Evolutionary conservation across 2,113 vertebrate genomes (phyloP).

Genomic region (Eulacestoma nigropectus): DNA sequence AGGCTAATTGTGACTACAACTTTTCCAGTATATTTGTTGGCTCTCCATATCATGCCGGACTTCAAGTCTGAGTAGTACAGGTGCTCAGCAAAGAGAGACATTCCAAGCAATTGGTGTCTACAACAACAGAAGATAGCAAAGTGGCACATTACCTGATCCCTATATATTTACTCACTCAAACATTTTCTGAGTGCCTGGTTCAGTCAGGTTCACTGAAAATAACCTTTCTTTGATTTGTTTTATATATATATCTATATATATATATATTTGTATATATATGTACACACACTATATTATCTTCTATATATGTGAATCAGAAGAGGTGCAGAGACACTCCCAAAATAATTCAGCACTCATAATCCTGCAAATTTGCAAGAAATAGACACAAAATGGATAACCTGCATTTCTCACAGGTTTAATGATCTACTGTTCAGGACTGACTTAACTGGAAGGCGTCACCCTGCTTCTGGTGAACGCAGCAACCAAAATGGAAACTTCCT

Average conservation of each 20-base stretch:
- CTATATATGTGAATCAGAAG: background rate
- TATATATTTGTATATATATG: too few species aligned
- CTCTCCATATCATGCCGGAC: constrained; percentile 73
- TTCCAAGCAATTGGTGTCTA: constrained; percentile 71
- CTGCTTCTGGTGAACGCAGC: background rate
- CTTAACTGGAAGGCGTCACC: background rate
- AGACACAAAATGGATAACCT: background rate
- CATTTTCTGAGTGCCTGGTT: background rate
- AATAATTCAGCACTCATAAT: background rate
- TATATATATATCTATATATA: too few species aligned
- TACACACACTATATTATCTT: background rate
- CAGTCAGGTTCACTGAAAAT: background rate
- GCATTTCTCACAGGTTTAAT: background rate
- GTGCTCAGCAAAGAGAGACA: constrained; percentile 79
- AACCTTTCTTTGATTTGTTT: background rate
- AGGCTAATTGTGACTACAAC: constrained; percentile 70
- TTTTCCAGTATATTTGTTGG: constrained; percentile 83
- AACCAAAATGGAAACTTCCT: background rate
- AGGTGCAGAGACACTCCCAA: background rate
- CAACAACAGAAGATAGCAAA: background rate
- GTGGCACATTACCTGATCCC: background rate
- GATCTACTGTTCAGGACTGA: background rate
- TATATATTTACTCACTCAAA: background rate
- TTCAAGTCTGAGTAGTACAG: constrained; percentile 81
- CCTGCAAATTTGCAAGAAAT: background rate